Percentiles rank a stretch among this genome's conserved stretches.
Evolutionary conservation across 2,888 invertebrate genomes (phyloP).

Genomic region (Clivina fossor): DNA sequence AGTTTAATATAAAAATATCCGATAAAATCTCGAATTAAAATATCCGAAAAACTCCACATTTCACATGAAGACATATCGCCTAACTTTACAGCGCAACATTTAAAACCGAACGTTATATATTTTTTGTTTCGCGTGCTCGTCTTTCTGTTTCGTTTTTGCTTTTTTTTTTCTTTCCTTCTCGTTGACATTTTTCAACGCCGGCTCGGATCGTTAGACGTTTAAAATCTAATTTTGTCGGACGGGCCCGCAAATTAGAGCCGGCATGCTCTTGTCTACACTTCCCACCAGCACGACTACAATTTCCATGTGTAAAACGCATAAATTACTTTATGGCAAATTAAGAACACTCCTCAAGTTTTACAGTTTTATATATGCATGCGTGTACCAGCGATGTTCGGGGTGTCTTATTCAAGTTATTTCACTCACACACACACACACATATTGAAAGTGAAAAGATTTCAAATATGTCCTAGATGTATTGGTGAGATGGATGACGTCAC

Average conservation of each 20-base stretch:
- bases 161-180: slow-evolving; percentile 41
- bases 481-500: slow-evolving; percentile 13
- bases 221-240: slow-evolving; percentile 54
- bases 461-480: not conserved
- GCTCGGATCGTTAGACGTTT: slow-evolving; percentile 53
- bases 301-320: too few relatives aligned
- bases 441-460: not conserved
- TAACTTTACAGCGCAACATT: too few relatives aligned
- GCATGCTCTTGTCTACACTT: slow-evolving; percentile 51
- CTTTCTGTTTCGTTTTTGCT: slow-evolving; percentile 15
- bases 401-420: slow-evolving; percentile 11
- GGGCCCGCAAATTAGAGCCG: slow-evolving; percentile 54
- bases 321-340: slow-evolving; percentile 55
- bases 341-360: slow-evolving; percentile 45
- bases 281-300: slow-evolving; percentile 46
- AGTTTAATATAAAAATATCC: too few relatives aligned
- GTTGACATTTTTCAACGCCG: slow-evolving; percentile 52
- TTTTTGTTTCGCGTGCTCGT: slow-evolving; percentile 1
- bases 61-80: too few relatives aligned
- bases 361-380: not conserved
- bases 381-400: slow-evolving; percentile 4
- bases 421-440: not conserved
- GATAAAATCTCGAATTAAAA: too few relatives aligned
- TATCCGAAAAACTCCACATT: too few relatives aligned
- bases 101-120: too few relatives aligned